Percentiles rank a stretch among this genome's conserved stretches.
Evolutionary conservation across 2,888 invertebrate genomes (phyloP).

Genomic region (Tenthredo livida): DNA sequence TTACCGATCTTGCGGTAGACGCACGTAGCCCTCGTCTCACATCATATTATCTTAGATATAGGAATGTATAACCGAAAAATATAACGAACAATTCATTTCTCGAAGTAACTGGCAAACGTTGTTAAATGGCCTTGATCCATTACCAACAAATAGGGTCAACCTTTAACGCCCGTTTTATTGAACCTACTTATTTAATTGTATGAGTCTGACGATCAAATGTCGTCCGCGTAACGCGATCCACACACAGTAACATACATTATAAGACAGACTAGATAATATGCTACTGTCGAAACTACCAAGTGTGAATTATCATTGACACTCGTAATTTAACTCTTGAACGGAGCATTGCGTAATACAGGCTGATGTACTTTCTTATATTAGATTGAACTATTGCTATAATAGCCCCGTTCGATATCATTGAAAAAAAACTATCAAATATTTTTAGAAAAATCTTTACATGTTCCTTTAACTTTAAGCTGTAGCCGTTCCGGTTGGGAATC

Average conservation of each 20-base stretch:
- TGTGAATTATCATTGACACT: conserved; percentile 39
- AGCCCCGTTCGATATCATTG: not conserved
- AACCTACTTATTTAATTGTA: conserved; percentile 43
- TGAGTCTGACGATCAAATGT: conserved; percentile 37
- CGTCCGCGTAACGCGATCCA: conserved; percentile 36
- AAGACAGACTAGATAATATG: conserved; percentile 1
- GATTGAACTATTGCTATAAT: not conserved
- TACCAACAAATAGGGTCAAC: conserved; percentile 16
- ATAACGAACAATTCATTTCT: not conserved
- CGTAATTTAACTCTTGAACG: conserved; percentile 22
- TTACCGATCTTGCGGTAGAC: conserved; percentile 2
- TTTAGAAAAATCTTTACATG: not conserved
- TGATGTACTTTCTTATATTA: not conserved
- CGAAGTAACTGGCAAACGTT: not conserved
- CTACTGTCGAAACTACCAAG: conserved; percentile 38
- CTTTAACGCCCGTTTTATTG: conserved; percentile 30
- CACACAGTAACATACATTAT: conserved; percentile 5
- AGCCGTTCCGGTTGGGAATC: conserved; percentile 40
- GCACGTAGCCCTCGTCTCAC: not conserved
- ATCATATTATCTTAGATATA: not conserved
- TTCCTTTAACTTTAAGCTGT: not conserved
- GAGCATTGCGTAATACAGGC: not conserved
- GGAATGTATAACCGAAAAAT: not conserved
- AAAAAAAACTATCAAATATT: not conserved
- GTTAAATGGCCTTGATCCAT: conserved; percentile 21